A percentile compares a stretch with the other conserved stretches of the same genome.
Evolutionary conservation across 2,888 invertebrate species (phyloP).

Genomic region (Diplazon laetatorius): DNA sequence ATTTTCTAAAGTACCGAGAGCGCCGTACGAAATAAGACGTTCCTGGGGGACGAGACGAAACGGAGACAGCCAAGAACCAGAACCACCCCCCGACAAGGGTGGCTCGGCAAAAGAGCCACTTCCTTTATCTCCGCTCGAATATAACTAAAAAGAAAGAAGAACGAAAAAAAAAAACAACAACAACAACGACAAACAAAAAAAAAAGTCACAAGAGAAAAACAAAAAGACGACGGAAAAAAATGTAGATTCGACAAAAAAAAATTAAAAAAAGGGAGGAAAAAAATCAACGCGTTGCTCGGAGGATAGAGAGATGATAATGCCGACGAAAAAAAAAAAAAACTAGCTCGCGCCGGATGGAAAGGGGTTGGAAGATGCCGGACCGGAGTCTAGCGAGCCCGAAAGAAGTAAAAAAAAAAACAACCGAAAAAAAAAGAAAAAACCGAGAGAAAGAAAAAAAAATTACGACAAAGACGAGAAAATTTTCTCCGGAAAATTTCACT

Average conservation of each 20-base stretch:
- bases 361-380: slow-evolving; percentile 10
- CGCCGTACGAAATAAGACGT: slow-evolving; percentile 57
- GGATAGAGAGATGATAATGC: slow-evolving; percentile 55
- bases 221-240: too few relatives aligned
- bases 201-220: slow-evolving; percentile 40
- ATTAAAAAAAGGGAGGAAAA: slow-evolving; percentile 48
- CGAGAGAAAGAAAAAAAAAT: slow-evolving; percentile 4
- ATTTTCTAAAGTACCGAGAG: slow-evolving; percentile 56
- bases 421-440: slow-evolving; percentile 23
- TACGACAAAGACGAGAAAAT: slow-evolving; percentile 31
- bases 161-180: too few relatives aligned
- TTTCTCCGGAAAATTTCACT: slow-evolving; percentile 75
- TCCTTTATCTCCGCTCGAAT: slow-evolving; percentile 59
- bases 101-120: slow-evolving; percentile 14
- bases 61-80: slow-evolving; percentile 3
- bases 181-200: too few relatives aligned
- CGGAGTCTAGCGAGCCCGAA: too few relatives aligned
- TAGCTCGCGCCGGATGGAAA: slow-evolving; percentile 13
- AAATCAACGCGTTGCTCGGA: slow-evolving; percentile 44
- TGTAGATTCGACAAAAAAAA: too few relatives aligned
- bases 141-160: slow-evolving; percentile 22
- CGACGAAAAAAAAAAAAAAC: slow-evolving; percentile 35
- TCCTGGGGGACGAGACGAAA: slow-evolving; percentile 46
- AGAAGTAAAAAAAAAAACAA: slow-evolving; percentile 8
- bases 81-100: slow-evolving; percentile 38